Percentiles rank a stretch among this genome's conserved stretches.
phyloP scores from a whole-genome alignment of 2,797 vertebrate genomes.

The Urophycis tenuis region DNA sequence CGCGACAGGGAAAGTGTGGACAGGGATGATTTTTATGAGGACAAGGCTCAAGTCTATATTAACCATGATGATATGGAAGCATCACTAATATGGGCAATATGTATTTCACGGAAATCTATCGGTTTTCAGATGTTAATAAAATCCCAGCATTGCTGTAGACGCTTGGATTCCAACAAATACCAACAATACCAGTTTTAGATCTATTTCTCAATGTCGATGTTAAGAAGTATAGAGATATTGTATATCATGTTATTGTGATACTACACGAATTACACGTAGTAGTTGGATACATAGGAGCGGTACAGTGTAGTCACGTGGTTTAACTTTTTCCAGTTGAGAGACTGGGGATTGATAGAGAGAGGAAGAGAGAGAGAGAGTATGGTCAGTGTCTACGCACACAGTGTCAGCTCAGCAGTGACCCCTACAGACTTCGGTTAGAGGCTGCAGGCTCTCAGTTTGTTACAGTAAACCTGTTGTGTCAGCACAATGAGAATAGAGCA shows the following conservation, averaged over 20 bases:
- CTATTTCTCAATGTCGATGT: neutral
- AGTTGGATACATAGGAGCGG: neutral
- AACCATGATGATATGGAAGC: neutral
- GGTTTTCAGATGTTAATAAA: neutral
- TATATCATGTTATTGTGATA: neutral
- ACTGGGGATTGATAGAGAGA: neutral
- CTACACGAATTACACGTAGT: neutral
- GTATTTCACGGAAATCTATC: neutral
- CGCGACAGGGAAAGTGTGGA: no score
- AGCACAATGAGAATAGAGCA: constrained; percentile 4
- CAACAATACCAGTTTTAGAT: neutral
- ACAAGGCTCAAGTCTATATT: neutral
- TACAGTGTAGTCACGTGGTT: neutral
- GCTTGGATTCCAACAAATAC: neutral
- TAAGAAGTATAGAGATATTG: neutral
- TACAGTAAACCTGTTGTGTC: constrained; percentile 28
- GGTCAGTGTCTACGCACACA: neutral
- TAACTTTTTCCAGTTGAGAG: neutral
- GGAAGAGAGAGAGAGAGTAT: neutral
- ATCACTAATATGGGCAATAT: no score
- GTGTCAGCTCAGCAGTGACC: constrained; percentile 50
- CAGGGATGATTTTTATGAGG: neutral
- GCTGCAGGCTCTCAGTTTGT: constrained; percentile 15
- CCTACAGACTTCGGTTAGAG: constrained; percentile 45
- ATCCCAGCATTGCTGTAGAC: neutral